Conservation (phyloP, 2,888 invertebrate species). For the Rapana venosa region DNA sequence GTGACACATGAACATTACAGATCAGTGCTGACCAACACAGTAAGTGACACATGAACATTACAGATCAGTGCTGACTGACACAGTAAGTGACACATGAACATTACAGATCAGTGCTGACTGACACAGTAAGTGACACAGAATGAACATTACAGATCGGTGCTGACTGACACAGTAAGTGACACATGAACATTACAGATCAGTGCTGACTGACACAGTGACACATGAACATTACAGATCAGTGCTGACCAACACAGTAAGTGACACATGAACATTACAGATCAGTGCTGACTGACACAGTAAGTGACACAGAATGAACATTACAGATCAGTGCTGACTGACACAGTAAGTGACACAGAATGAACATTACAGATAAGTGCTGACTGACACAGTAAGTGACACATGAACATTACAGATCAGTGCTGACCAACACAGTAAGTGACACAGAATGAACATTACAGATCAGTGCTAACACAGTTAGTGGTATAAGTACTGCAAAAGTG, state of each 20-base stretch:
- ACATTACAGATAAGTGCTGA: slow-evolving; percentile 33
- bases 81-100: too few relatives aligned
- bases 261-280: slow-evolving; percentile 39
- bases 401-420: slow-evolving; percentile 38
- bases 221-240: slow-evolving; percentile 39
- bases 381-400: too few relatives aligned
- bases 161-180: too few relatives aligned
- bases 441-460: slow-evolving; percentile 39
- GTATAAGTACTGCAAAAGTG: too few relatives aligned
- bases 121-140: slow-evolving; percentile 32
- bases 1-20: slow-evolving; percentile 41
- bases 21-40: slow-evolving; percentile 14
- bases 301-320: slow-evolving; percentile 38
- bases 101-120: slow-evolving; percentile 30
- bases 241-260: too few relatives aligned
- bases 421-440: slow-evolving; percentile 1
- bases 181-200: slow-evolving; percentile 39
- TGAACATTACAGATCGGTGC: slow-evolving; percentile 39
- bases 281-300: slow-evolving; percentile 14
- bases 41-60: too few relatives aligned
- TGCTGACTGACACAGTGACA: neutral
- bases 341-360: slow-evolving; percentile 38
- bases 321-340: slow-evolving; percentile 24
- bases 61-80: slow-evolving; percentile 24
- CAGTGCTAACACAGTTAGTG: neutral